A percentile compares a stretch with the other conserved stretches of the same genome.
Evolutionary conservation across 2,888 invertebrate species (phyloP).

Genomic region (Neuroscelio doddi): DNA sequence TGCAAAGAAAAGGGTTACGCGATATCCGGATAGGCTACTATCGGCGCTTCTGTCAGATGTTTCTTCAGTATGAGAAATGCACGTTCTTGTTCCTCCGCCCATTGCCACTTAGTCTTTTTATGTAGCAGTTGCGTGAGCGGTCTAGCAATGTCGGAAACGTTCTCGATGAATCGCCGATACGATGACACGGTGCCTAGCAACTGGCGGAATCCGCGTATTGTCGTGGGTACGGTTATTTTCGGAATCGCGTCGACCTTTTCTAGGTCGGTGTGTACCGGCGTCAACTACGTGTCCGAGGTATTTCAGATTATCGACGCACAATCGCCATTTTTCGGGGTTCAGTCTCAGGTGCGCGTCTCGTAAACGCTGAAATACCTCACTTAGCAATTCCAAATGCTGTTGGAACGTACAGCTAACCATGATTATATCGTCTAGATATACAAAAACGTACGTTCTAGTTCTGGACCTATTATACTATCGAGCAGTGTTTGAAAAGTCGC

Average conservation of each 20-base stretch:
- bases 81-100: conserved; percentile 6
- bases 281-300: conserved; percentile 11
- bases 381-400: conserved; percentile 5
- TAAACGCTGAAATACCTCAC: conserved; percentile 46
- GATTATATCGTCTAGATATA: conserved; percentile 24
- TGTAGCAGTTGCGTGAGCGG: conserved; percentile 6
- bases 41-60: conserved; percentile 11
- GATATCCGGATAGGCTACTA: conserved; percentile 27
- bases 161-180: conserved; percentile 17
- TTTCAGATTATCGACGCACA: not conserved
- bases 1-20: conserved; percentile 16
- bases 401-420: not conserved
- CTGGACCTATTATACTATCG: not conserved
- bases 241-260: not conserved
- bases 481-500: conserved; percentile 3
- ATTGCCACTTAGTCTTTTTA: conserved; percentile 7
- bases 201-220: not conserved
- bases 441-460: too few relatives aligned
- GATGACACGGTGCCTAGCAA: conserved; percentile 12
- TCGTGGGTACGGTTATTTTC: not conserved
- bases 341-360: conserved; percentile 44
- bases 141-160: not conserved
- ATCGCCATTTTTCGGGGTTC: conserved; percentile 50
- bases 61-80: conserved; percentile 1
- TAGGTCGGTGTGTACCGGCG: conserved; percentile 11